Evolutionary conservation across 2,888 invertebrate species (phyloP).

Genomic region (Athrips mouffetella): DNA sequence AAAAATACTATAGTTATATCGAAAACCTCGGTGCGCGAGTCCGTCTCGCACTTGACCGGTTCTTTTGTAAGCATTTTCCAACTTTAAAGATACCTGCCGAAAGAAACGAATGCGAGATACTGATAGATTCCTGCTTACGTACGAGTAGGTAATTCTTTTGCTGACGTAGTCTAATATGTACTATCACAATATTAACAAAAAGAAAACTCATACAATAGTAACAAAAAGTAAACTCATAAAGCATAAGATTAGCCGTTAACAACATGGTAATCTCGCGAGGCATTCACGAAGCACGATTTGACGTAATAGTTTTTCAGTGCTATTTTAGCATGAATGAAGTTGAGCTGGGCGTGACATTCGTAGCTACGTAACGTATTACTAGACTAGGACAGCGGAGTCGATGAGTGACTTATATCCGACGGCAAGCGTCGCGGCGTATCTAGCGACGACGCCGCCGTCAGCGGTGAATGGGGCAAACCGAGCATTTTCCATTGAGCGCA

Average conservation of each 20-base stretch:
- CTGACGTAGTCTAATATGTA: no score
- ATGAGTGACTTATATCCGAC: conserved; percentile 27
- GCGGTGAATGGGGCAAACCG: conserved; percentile 60
- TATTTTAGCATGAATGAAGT: conserved; percentile 24
- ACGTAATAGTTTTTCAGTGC: conserved; percentile 11
- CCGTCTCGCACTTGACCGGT: no score
- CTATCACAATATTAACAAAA: no score
- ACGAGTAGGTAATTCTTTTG: no score
- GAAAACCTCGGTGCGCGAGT: no score
- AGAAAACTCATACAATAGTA: no score
- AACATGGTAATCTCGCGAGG: neutral
- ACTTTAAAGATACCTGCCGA: no score
- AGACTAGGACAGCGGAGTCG: conserved; percentile 26
- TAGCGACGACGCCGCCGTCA: conserved; percentile 19
- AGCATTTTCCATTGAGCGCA: conserved; percentile 69
- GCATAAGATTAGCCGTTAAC: neutral
- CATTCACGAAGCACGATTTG: neutral
- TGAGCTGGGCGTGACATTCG: conserved; percentile 18
- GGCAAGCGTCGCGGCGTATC: conserved; percentile 29
- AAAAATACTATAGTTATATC: no score
- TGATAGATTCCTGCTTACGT: no score
- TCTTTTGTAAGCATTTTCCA: no score
- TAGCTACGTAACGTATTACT: conserved; percentile 18
- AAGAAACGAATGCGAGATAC: no score
- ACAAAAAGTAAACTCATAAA: no score